Percentiles rank a stretch among this genome's conserved stretches.
Evolutionary conservation across 2,888 invertebrate genomes (phyloP).

Genomic region (Petrolisthes manimaculis): DNA sequence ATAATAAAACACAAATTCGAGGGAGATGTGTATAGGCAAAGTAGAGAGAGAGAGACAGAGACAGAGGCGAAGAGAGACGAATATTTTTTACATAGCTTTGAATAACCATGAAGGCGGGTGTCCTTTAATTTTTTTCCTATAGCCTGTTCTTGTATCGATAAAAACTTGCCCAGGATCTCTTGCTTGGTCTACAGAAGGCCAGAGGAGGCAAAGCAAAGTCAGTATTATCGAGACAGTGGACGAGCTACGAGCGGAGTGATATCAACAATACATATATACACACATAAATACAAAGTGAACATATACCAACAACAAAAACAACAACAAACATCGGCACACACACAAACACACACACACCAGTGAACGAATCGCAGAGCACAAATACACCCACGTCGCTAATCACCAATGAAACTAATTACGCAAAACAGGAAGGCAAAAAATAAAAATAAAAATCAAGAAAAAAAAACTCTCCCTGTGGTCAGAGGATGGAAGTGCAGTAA

Average conservation of each 20-base stretch:
- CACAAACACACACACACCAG: not conserved
- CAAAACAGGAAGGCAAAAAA: constrained; percentile 11
- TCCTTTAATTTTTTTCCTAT: constrained; percentile 22
- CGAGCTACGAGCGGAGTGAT: constrained; percentile 48
- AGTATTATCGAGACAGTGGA: constrained; percentile 40
- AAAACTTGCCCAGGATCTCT: not conserved
- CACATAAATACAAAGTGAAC: not conserved
- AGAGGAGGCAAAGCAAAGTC: constrained; percentile 20
- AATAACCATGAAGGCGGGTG: constrained; percentile 41
- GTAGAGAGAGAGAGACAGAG: constrained; percentile 17
- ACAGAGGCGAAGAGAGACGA: not conserved
- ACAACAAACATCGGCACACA: not conserved
- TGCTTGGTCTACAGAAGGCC: not conserved
- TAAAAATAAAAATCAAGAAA: not conserved
- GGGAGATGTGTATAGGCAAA: constrained; percentile 52
- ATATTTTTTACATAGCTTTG: constrained; percentile 31
- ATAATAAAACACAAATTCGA: constrained; percentile 50
- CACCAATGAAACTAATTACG: constrained; percentile 28
- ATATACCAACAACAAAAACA: not conserved
- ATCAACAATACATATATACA: not conserved
- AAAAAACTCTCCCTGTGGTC: constrained; percentile 14
- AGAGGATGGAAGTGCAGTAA: constrained; percentile 23
- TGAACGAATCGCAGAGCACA: not conserved
- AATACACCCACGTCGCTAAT: not conserved
- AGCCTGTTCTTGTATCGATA: constrained; percentile 22